phyloP scores from a whole-genome alignment of 2,888 invertebrate genomes.

The Chydorus sphaericus region DNA sequence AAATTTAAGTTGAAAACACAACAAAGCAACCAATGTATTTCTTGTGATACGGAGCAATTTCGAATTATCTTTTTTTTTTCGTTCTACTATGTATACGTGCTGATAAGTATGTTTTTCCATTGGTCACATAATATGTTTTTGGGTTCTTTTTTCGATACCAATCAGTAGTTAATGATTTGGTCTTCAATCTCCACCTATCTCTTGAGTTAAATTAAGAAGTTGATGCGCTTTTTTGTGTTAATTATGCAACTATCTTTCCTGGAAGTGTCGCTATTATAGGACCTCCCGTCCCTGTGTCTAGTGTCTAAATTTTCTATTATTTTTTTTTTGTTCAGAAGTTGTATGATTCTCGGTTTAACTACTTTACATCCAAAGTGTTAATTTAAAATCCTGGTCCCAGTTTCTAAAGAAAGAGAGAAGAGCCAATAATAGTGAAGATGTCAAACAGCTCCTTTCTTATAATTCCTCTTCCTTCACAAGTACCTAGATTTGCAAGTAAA shows the following conservation, averaged over 20 bases:
- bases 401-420: not conserved
- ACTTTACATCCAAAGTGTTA: not conserved
- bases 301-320: too few species aligned
- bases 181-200: too few species aligned
- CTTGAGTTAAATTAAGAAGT: not conserved
- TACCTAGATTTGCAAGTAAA: not conserved
- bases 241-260: not conserved
- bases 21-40: slow-evolving; percentile 4
- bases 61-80: not conserved
- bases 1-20: not conserved
- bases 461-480: not conserved
- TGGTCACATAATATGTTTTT: too few species aligned
- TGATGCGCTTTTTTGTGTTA: not conserved
- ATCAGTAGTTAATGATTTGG: not conserved
- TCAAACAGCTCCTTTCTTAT: not conserved
- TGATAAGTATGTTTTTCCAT: not conserved
- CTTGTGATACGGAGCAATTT: slow-evolving; percentile 4
- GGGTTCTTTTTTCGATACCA: not conserved
- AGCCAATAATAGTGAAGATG: not conserved
- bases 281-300: not conserved
- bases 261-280: not conserved
- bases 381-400: slow-evolving; percentile 1
- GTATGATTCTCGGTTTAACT: not conserved
- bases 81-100: not conserved
- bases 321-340: too few species aligned